Conservation (phyloP, 2,888 invertebrate genomes). For the Drosophila fulvimacula region DNA sequence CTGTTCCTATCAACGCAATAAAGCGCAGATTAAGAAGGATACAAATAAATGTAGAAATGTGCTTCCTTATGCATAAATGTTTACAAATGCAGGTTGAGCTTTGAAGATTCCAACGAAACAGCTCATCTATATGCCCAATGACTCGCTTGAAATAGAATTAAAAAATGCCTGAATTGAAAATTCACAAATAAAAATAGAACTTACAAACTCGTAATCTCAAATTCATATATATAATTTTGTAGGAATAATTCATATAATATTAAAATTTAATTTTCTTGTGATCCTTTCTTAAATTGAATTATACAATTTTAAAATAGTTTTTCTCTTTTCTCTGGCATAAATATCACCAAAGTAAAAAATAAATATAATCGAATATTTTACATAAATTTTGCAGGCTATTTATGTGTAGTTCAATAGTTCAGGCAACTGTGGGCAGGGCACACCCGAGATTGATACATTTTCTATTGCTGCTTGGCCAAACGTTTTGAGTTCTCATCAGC, state of each 20-base stretch:
- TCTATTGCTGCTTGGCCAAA: conserved; percentile 45
- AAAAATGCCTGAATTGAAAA: neutral
- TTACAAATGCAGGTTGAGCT: neutral
- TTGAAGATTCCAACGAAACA: neutral
- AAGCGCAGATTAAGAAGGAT: neutral
- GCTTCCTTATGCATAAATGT: neutral
- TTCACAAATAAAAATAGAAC: neutral
- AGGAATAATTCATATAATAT: neutral
- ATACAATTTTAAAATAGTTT: neutral
- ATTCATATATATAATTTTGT: neutral
- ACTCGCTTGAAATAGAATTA: neutral
- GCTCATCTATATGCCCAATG: neutral
- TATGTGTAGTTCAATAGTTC: no score
- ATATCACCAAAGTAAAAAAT: neutral
- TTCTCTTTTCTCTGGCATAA: no score
- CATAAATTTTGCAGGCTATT: no score
- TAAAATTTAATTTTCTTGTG: neutral
- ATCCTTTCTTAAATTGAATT: neutral
- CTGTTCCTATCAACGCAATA: no score
- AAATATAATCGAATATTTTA: neutral
- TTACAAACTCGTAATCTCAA: neutral
- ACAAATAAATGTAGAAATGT: neutral
- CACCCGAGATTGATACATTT: neutral
- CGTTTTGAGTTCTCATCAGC: conserved; percentile 42
- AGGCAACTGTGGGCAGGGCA: no score